Percentiles rank a stretch among this genome's conserved stretches.
phyloP scores from a whole-genome alignment of 2,888 invertebrate species.

The Metallyticus violacea region DNA sequence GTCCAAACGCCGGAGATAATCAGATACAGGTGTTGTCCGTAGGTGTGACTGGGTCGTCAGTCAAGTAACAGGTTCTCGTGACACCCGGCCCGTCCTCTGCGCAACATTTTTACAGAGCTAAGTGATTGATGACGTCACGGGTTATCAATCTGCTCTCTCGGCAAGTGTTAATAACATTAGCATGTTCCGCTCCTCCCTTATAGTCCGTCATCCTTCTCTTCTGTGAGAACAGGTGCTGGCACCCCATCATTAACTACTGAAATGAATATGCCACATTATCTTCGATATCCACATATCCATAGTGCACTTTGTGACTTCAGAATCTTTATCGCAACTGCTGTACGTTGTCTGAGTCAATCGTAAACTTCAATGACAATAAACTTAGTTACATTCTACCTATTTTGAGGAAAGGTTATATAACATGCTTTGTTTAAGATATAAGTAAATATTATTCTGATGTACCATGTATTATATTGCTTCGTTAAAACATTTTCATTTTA shows the following conservation, averaged over 20 bases:
- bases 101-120: slow-evolving; percentile 6
- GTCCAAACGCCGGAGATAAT: not conserved
- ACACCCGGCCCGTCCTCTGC: not conserved
- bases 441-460: too few relatives aligned
- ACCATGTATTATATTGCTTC: too few relatives aligned
- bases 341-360: not conserved
- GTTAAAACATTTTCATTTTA: too few relatives aligned
- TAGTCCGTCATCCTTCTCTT: not conserved
- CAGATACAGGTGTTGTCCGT: slow-evolving; percentile 13
- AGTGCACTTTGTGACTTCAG: not conserved
- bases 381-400: too few relatives aligned
- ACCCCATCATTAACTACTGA: not conserved
- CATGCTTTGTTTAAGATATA: too few relatives aligned
- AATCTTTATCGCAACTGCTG: not conserved
- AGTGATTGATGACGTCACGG: slow-evolving; percentile 30
- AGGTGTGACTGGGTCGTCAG: slow-evolving; percentile 18
- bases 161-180: slow-evolving; percentile 21
- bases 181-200: not conserved
- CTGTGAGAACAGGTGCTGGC: not conserved
- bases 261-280: not conserved
- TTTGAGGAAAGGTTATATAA: too few relatives aligned
- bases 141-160: slow-evolving; percentile 23
- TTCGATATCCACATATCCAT: not conserved
- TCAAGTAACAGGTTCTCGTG: slow-evolving; percentile 20
- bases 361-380: too few relatives aligned